These are phyloP conservation scores for Lepus oiostolus DNA, from an alignment of 2,797 vertebrate species.

Conservation along the genomic window DNA sequence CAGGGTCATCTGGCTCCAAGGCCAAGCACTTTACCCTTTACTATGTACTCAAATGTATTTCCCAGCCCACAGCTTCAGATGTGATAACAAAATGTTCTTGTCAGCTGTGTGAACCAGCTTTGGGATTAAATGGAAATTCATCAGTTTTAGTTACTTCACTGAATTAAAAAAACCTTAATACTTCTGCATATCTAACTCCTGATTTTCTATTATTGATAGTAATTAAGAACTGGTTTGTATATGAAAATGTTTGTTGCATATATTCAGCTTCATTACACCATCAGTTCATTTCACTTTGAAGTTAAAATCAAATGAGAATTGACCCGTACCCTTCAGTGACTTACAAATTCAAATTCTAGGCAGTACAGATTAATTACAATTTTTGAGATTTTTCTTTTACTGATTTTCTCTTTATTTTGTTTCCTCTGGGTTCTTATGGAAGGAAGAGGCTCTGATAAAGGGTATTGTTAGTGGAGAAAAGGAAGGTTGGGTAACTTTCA, in stretches of 20 bases:
- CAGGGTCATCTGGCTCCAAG: background rate
- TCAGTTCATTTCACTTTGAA: background rate
- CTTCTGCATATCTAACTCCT: background rate
- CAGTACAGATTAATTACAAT: background rate
- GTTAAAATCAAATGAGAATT: constrained; percentile 40
- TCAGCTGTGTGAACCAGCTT: background rate
- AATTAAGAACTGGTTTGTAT: background rate
- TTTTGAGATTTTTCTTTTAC: constrained; percentile 32
- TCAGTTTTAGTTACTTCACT: background rate
- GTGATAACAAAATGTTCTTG: background rate
- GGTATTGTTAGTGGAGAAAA: constrained; percentile 42
- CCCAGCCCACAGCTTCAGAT: background rate
- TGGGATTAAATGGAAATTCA: background rate
- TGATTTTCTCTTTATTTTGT: constrained; percentile 48
- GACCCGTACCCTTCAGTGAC: background rate
- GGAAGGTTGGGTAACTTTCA: background rate
- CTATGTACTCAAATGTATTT: background rate
- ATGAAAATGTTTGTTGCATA: background rate
- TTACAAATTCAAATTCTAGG: constrained; percentile 31
- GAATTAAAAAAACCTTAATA: background rate
- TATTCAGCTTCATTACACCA: background rate
- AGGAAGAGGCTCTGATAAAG: constrained; percentile 55
- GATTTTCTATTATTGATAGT: constrained; percentile 39
- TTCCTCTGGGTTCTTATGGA: constrained; percentile 37
- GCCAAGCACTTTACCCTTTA: background rate